Evolutionary conservation across 2,797 vertebrate genomes (phyloP).

Genomic region (Avahi laniger): DNA sequence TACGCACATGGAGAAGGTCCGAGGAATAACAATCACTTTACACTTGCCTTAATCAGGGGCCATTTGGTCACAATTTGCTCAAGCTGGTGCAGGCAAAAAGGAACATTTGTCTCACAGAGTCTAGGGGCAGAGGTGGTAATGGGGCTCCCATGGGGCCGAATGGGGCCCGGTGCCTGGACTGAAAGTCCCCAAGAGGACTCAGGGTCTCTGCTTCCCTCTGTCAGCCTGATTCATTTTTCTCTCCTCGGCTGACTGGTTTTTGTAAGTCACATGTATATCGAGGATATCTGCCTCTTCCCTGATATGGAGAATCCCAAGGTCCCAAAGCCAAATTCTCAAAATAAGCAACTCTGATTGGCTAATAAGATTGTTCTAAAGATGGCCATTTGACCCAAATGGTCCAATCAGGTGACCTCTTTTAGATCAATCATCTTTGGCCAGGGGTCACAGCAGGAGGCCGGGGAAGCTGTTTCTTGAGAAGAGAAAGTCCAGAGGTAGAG

Average conservation of each 20-base stretch:
- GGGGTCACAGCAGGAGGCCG: background rate
- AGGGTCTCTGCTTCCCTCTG: background rate
- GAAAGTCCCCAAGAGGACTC: background rate
- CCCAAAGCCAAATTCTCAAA: background rate
- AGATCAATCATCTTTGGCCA: background rate
- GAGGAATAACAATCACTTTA: constrained; percentile 1
- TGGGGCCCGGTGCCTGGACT: background rate
- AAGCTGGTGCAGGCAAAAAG: constrained; percentile 19
- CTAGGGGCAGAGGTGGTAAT: background rate
- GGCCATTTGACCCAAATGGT: background rate
- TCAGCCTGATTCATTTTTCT: background rate
- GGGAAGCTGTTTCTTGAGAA: background rate
- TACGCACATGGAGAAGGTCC: background rate
- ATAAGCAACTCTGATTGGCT: background rate
- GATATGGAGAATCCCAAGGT: background rate
- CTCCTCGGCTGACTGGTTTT: background rate
- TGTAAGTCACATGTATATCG: background rate
- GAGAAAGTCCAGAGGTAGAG: background rate
- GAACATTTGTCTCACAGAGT: background rate
- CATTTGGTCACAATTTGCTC: constrained; percentile 62
- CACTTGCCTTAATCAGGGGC: background rate
- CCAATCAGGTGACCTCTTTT: background rate
- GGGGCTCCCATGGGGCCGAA: background rate
- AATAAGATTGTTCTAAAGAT: background rate
- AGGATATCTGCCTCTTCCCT: background rate